These are phyloP conservation scores for Dolichoris vasculosae DNA, from an alignment of 1,140 invertebrate species.

Conservation along the genomic window DNA sequence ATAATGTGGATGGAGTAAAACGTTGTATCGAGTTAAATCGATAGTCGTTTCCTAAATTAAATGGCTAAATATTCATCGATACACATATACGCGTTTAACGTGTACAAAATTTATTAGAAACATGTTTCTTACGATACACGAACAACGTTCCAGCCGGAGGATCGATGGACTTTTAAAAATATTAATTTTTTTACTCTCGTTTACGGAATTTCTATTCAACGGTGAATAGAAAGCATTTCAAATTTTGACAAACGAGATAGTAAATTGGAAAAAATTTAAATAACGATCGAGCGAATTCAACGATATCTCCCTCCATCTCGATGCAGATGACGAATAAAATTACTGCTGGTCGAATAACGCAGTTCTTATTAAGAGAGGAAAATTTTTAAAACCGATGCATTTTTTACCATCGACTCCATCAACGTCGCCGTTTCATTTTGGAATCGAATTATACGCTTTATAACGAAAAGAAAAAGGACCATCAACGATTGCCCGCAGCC, in stretches of 20 bases:
- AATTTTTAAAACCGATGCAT: not conserved
- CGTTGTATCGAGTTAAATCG: no score
- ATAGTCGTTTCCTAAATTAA: no score
- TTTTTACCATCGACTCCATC: not conserved
- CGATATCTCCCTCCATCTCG: not conserved
- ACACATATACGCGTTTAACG: no score
- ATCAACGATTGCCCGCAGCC: not conserved
- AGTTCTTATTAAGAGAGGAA: not conserved
- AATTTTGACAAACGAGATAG: not conserved
- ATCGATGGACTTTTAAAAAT: not conserved
- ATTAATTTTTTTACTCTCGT: no score
- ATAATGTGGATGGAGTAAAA: no score
- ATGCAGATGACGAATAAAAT: not conserved
- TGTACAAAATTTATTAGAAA: no score
- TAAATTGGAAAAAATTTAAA: not conserved
- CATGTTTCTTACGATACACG: no score
- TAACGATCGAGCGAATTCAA: not conserved
- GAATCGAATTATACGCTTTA: not conserved
- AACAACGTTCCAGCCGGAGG: no score
- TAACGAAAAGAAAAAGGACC: not conserved
- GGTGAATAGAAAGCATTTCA: not conserved
- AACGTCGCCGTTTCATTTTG: not conserved
- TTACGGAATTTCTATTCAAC: no score
- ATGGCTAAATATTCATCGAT: no score
- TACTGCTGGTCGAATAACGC: not conserved